Base-by-base conservation (phyloP, 2,113 vertebrate genomes). In the Hemichromis elongatus region DNA sequence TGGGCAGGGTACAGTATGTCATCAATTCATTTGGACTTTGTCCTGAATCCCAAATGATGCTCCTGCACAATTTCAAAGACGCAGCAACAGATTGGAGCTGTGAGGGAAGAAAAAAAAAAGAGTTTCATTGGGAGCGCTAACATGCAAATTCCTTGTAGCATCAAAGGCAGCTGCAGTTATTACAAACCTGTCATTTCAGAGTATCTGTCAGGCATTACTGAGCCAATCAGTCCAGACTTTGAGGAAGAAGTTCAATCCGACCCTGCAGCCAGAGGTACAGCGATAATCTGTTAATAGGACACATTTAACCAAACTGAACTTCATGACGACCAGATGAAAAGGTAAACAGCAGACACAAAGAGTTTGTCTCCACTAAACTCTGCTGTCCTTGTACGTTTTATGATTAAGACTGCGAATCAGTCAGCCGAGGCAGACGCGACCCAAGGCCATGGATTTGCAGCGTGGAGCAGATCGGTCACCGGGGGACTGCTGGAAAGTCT, bases 11-110 rank as follows among this genome's bases (percentile, higher is more conserved):
- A 21, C 61, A 85, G 63, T 55, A 37, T 85, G 87, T 77, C 75
- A 84, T 81, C 56, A 42, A 70, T 86, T 90, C 85, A 92, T 92
- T 63, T 91, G 86, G 90, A 79, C 73, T n/a, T 63, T 70, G 80
- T 81, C 75, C 89, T 70, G 88, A 91, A 84, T 90, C 88, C 89
- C 87, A 89, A 84, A 85, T 88, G 92, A 92, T 21, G 86, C 75
- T 82, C 78, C 81, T 18, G 86, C 81, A 79, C 81, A 54, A 92
- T 88, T 91, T 93, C 89, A 94, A 94, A 94, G 91, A 89, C 11
- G 30, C 9, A 9, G 77, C 88, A 85, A 90, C 93, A 95, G 92
- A 86, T 80, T 92, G 92, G 79, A 85, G 7, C 85, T 79, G 42
- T 18, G 82, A 83, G 83, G 63, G 42, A 75, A 24, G 16, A 6